Evolutionary conservation across 2,888 invertebrate genomes (phyloP), one percentile per base, ranked within the genome.

Genomic region (Drosophila recens): DNA sequence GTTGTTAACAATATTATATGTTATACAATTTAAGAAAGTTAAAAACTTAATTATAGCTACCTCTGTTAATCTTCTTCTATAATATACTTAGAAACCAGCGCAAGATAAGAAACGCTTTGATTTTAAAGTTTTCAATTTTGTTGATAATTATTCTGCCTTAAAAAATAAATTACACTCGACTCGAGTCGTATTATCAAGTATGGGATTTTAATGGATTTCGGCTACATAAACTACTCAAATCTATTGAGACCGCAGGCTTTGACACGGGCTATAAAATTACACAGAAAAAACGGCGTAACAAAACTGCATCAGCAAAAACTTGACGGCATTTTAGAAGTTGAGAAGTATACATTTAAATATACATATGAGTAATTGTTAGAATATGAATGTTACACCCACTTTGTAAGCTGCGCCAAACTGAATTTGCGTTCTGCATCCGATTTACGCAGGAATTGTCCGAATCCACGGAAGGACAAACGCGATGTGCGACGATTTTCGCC

Each of bases 391-490:
- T 9, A 2, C 65, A 89, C 91, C 69, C 85, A 93, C 93, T 91
- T 91, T 64, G 92, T 92, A 23, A 93, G 72, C 64, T 93, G 93
- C 3, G 92, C 92, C 78, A 93, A 88, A 75, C 92, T 92, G 65
- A 90, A 92, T 69, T 93, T 93, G 9, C 93, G 89, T 30, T 92
- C 91, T 13, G 87, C 72, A 34, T 87, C 86, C 4, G 86, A 87
- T 72, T 87, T 83, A 10, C 90, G 81, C 66, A 91, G 72, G 53
- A 91, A 90, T 56, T 89, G 85, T 0, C 90, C 84, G 48, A 91
- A 91, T 15, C 91, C 90, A n/a, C 90, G 85, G 27, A 91, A 78
- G 38, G 91, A 91, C 2, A 90, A 33, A 1, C 90, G 84, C 1
- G 91, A 91, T 1, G 80, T 91, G 3, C 91, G 89, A 11, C 79